phyloP scores from a whole-genome alignment of 2,797 vertebrate species.

The Sebastes steindachneri region DNA sequence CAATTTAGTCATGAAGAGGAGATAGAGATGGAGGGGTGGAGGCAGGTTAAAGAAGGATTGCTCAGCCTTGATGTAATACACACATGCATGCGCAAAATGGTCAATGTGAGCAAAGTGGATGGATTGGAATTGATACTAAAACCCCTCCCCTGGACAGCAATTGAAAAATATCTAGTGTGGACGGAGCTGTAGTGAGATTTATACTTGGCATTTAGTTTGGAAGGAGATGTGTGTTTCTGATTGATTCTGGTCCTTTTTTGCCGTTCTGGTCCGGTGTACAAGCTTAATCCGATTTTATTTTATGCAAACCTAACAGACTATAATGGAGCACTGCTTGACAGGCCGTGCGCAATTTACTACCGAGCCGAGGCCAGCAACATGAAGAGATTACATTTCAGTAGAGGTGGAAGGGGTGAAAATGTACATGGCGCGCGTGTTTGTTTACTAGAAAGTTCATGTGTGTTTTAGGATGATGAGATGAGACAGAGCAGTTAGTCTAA shows the following conservation, averaged over 20 bases:
- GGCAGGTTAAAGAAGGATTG: constrained; percentile 18
- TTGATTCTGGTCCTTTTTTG: not conserved
- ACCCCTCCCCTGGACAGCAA: not conserved
- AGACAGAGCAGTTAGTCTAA: not conserved
- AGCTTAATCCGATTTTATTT: not conserved
- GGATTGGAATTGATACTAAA: constrained; percentile 15
- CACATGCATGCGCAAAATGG: constrained; percentile 22
- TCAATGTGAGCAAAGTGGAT: constrained; percentile 27
- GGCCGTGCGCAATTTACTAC: no score
- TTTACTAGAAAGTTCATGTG: not conserved
- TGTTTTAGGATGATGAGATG: not conserved
- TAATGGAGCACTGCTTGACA: no score
- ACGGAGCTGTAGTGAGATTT: not conserved
- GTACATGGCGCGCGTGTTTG: not conserved
- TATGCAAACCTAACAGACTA: not conserved
- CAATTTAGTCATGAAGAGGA: constrained; percentile 17
- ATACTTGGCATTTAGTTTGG: not conserved
- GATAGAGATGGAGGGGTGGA: constrained; percentile 2
- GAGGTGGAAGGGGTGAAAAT: no score
- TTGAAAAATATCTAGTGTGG: not conserved
- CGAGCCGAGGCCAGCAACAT: no score
- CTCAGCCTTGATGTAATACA: constrained; percentile 18
- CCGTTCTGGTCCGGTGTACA: not conserved
- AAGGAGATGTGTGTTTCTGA: not conserved
- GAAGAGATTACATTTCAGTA: no score